These are phyloP conservation scores for Sus scrofa DNA, from an alignment of 2,113 vertebrate genomes.

Conservation along the genomic window DNA sequence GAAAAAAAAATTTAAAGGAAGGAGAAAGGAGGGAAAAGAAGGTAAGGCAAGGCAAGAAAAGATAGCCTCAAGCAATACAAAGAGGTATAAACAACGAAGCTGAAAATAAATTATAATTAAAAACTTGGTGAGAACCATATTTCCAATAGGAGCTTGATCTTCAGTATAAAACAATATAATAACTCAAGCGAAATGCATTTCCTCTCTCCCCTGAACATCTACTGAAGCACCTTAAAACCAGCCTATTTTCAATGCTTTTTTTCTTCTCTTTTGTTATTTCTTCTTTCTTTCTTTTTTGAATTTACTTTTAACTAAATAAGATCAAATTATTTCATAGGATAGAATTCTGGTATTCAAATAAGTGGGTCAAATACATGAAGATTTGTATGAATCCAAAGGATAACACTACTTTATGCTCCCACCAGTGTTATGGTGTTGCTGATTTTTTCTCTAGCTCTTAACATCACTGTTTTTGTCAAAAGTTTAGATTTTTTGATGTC, in stretches of 20 bases:
- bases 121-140: neutral
- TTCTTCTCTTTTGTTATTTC: neutral
- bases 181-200: neutral
- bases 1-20: neutral
- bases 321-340: neutral
- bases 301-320: neutral
- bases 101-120: neutral
- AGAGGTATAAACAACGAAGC: neutral
- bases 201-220: neutral
- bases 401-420: neutral
- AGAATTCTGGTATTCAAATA: neutral
- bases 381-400: neutral
- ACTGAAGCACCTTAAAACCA: neutral
- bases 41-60: neutral
- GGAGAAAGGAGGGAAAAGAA: neutral
- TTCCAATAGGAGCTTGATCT: neutral
- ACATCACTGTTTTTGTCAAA: neutral
- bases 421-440: neutral
- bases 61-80: neutral
- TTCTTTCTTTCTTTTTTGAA: neutral
- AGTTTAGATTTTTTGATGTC: neutral
- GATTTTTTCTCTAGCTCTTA: slow-evolving; percentile 23
- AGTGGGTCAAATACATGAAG: neutral
- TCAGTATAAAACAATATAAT: neutral
- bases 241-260: neutral